Base-by-base conservation (phyloP, 2,888 invertebrate species). In the Limenitis camilla region DNA sequence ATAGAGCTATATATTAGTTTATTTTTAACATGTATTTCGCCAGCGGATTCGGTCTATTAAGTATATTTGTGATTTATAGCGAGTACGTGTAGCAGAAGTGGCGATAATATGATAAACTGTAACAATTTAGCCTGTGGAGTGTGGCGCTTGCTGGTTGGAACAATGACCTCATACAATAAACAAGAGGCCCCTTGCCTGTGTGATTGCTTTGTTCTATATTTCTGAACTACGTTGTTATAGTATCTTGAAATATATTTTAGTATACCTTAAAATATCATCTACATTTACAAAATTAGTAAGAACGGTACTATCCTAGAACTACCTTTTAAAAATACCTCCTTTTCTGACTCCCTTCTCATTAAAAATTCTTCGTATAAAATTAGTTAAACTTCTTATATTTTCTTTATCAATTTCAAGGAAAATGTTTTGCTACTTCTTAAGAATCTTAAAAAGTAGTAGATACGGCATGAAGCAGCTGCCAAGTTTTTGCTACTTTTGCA, bases 111-210 rank as follows among this genome's bases (percentile, higher is more conserved):
- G 67, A 73, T 69, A 70, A 74, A 69, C 63, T 71, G 66, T 59
- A 67, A 47, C 53, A 76, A 77, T 77, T 77, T 71, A 67, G 68
- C 63, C 60, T 60, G 19, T 19, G 19, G 19, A 19, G 19, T 69
- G 68, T 58, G 71, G 74, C 73, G 74, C 73, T 73, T 53, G 49
- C 38, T 40, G 41, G 44, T 36, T 75, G 69, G 79, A 79, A 81
- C 84, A 79, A 81, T 77, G 83, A 85, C 78, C 84, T 77, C 74
- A 73, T 71, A 69, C 66, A 72, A 71, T 76, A 72, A 69, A 74
- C 65, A 66, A 64, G 74, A 71, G 74, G 77, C 76, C 76, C 74
- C 72, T 47, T 44, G 36, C 28, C 40, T 38, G 53, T 50, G 49
- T 44, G 49, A 55, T 53, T 55, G 57, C 48, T 52, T 52, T 58